These are phyloP conservation scores for Acanthis flammea DNA, from an alignment of 2,797 vertebrate genomes.

Conservation along the genomic window DNA sequence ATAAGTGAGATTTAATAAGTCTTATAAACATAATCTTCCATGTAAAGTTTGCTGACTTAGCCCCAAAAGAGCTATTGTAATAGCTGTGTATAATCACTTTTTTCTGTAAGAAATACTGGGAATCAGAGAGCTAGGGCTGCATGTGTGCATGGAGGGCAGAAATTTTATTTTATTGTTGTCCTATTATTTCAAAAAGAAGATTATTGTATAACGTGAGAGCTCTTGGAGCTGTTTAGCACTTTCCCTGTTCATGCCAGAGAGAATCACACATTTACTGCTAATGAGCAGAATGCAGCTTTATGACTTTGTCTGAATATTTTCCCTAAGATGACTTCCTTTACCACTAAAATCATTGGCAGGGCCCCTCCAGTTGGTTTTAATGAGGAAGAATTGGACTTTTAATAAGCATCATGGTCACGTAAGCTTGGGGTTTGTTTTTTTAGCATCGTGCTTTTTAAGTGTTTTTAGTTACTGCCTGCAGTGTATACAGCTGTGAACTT, in stretches of 20 bases:
- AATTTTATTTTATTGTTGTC: neutral
- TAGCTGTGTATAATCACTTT: neutral
- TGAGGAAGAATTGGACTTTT: constrained; percentile 36
- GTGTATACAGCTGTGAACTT: constrained; percentile 68
- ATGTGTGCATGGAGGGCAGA: neutral
- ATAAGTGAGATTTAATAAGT: neutral
- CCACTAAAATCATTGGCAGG: neutral
- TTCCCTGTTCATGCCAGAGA: constrained; percentile 17
- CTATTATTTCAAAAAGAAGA: constrained; percentile 3
- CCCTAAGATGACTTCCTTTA: neutral
- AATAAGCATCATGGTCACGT: constrained; percentile 48
- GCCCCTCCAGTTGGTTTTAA: constrained; percentile 11
- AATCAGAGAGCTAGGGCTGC: neutral
- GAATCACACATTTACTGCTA: constrained; percentile 39
- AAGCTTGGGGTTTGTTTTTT: constrained; percentile 57
- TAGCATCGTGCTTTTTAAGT: constrained; percentile 57
- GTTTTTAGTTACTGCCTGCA: constrained; percentile 65
- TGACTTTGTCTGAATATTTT: constrained; percentile 53
- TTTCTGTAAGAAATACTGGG: neutral
- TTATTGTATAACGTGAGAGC: constrained; percentile 24
- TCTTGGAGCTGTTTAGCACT: constrained; percentile 27
- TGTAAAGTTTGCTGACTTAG: neutral
- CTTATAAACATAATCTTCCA: neutral
- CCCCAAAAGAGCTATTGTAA: neutral
- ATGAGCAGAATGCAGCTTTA: constrained; percentile 39